Evolutionary conservation across 2,113 vertebrate genomes (phyloP).

Genomic region (Phyllostomus discolor): DNA sequence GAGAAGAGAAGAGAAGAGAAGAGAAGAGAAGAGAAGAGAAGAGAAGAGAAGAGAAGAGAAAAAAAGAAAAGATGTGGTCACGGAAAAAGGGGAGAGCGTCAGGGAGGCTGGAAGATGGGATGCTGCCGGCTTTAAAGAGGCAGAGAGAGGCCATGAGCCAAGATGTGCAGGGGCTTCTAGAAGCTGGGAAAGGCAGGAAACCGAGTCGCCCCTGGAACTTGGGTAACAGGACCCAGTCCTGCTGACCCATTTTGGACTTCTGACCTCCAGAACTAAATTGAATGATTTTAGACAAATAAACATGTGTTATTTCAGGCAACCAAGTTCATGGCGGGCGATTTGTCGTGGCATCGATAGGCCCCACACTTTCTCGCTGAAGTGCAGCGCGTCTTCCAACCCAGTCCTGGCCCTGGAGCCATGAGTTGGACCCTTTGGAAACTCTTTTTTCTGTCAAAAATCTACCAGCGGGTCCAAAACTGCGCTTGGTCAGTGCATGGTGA

Average conservation of each 20-base stretch:
- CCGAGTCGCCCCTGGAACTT: not conserved
- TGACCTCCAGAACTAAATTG: no score
- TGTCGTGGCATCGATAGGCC: fast-evolving
- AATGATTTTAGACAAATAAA: not conserved
- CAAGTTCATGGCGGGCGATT: not conserved
- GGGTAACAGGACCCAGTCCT: no score
- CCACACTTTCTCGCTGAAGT: not conserved
- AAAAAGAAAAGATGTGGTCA: no score
- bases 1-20: no score
- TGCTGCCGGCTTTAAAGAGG: not conserved
- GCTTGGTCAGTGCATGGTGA: not conserved
- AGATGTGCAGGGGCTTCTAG: not conserved
- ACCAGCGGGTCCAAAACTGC: not conserved
- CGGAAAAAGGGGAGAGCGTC: not conserved
- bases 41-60: no score
- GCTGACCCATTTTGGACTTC: not conserved
- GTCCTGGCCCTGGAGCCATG: not conserved
- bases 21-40: no score
- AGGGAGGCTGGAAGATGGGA: not conserved
- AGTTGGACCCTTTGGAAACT: fast-evolving
- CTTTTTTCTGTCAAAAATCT: no score
- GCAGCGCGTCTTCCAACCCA: not conserved
- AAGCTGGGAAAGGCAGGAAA: not conserved
- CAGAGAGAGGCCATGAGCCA: not conserved
- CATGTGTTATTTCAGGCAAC: not conserved